These are phyloP conservation scores for Syrrhaptes paradoxus DNA, from an alignment of 2,113 vertebrate genomes.

Conservation along the genomic window DNA sequence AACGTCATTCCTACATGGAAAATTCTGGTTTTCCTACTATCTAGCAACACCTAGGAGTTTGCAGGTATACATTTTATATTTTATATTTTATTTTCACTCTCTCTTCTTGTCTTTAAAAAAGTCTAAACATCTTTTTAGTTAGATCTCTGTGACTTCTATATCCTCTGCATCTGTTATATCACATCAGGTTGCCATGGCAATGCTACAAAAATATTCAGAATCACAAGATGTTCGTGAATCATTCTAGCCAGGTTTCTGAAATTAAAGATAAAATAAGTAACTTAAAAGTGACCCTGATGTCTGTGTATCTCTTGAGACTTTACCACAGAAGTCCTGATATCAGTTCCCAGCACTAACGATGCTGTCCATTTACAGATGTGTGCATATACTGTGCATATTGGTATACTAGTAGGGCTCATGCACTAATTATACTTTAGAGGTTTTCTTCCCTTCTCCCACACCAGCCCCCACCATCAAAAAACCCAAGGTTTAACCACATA, in stretches of 20 bases:
- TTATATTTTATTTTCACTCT: neutral
- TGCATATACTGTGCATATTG: accelerated
- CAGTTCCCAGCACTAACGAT: neutral
- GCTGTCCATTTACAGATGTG: neutral
- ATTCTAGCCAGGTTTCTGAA: conserved; percentile 41
- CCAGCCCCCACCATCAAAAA: neutral
- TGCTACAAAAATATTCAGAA: conserved; percentile 34
- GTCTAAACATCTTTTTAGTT: neutral
- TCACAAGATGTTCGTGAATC: conserved; percentile 27
- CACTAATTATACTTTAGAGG: neutral
- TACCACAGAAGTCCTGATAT: neutral
- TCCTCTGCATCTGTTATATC: conserved; percentile 8
- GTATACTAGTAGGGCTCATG: neutral
- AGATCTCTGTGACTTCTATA: conserved; percentile 1
- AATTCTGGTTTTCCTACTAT: neutral
- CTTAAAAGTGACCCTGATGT: neutral
- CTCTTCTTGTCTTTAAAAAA: neutral
- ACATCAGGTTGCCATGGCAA: conserved; percentile 51
- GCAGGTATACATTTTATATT: neutral
- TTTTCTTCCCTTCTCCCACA: neutral
- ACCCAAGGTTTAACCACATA: neutral
- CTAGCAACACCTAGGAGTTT: neutral
- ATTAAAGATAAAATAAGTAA: conserved; percentile 3
- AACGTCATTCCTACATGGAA: neutral
- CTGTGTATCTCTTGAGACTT: neutral